These are phyloP conservation scores for Prenolepis imparis DNA, from an alignment of 2,888 invertebrate species.

Conservation along the genomic window DNA sequence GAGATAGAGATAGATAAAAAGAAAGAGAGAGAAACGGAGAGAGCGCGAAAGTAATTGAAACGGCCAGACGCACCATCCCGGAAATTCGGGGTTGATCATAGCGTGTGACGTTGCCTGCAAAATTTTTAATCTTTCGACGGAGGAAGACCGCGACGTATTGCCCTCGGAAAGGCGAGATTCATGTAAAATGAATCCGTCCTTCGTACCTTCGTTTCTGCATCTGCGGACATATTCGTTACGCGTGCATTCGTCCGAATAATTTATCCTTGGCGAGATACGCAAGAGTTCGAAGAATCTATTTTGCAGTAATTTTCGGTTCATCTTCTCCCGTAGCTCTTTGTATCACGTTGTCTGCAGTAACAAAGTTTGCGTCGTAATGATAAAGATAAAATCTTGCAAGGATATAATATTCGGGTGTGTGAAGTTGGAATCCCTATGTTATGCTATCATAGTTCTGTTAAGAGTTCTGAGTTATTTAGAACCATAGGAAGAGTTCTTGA, in stretches of 20 bases:
- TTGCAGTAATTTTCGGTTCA: conserved; percentile 34
- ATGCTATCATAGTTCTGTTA: too few relatives aligned
- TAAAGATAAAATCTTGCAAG: conserved; percentile 7
- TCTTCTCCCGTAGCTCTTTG: conserved; percentile 15
- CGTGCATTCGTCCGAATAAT: conserved; percentile 39
- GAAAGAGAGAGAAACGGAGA: background rate
- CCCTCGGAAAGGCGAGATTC: conserved; percentile 22
- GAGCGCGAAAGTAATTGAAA: conserved; percentile 38
- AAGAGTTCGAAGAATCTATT: conserved; percentile 36
- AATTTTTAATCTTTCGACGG: conserved; percentile 51
- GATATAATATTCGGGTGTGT: background rate
- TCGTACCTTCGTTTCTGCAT: conserved; percentile 33
- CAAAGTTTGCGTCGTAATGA: background rate
- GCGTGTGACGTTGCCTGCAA: conserved; percentile 39
- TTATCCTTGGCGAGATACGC: conserved; percentile 13
- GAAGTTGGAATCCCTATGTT: too few relatives aligned
- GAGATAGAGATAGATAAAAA: background rate
- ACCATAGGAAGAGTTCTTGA: too few relatives aligned
- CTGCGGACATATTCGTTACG: background rate
- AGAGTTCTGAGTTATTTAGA: too few relatives aligned
- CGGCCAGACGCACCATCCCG: conserved; percentile 47
- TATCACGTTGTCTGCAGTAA: background rate
- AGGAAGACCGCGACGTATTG: conserved; percentile 40
- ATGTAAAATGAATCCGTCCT: conserved; percentile 34
- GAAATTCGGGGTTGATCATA: conserved; percentile 52